These are phyloP conservation scores for Nycticryphes semicollaris DNA, from an alignment of 2,113 vertebrate species.

Conservation along the genomic window DNA sequence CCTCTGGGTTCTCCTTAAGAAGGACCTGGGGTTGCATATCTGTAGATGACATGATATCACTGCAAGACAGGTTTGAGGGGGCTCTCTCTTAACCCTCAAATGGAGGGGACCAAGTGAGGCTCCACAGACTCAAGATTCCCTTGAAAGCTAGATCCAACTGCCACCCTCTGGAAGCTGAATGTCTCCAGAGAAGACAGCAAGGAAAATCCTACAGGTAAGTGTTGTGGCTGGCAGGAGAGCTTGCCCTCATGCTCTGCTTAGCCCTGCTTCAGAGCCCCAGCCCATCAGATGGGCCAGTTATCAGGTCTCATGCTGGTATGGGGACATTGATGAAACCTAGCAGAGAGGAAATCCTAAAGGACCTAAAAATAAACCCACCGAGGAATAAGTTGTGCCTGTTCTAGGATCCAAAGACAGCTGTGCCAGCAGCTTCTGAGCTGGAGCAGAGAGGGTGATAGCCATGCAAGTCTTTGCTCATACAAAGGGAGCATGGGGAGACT, in stretches of 20 bases:
- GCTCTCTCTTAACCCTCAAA: not conserved
- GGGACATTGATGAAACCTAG: not conserved
- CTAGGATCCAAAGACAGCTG: not conserved
- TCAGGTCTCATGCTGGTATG: not conserved
- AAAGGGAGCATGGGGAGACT: not conserved
- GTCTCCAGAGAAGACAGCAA: not conserved
- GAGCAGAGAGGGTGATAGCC: not conserved
- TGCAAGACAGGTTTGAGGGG: not conserved
- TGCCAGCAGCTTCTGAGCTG: not conserved
- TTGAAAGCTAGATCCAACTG: not conserved
- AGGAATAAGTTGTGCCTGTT: not conserved
- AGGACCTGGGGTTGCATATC: not conserved
- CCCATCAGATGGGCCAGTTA: not conserved
- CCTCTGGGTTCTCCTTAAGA: not conserved
- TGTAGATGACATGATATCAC: not conserved
- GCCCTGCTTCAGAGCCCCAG: not conserved
- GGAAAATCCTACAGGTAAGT: not conserved
- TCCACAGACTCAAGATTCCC: not conserved
- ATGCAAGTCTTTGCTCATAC: not conserved
- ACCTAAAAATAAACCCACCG: not conserved
- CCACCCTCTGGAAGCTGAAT: not conserved
- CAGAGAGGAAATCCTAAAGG: not conserved
- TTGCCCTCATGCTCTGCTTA: not conserved
- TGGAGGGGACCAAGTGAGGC: not conserved
- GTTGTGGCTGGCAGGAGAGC: not conserved